These are phyloP conservation scores for Mionectes macconnelli DNA, from an alignment of 2,113 vertebrate genomes.

Conservation along the genomic window DNA sequence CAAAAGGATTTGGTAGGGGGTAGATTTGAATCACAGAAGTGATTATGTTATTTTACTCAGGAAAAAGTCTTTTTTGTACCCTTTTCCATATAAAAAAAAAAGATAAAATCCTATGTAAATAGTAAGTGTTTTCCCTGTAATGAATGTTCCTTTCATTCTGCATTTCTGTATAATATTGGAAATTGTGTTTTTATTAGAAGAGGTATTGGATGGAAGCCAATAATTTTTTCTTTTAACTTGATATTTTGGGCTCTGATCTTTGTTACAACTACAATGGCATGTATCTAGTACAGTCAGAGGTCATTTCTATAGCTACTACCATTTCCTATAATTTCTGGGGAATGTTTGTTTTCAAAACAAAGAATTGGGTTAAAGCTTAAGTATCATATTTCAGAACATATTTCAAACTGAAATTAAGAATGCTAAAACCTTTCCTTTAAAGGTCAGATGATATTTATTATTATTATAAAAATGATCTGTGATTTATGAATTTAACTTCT, in stretches of 20 bases:
- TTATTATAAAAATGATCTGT: conserved; percentile 90
- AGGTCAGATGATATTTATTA: conserved; percentile 97
- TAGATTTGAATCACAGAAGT: conserved; percentile 62
- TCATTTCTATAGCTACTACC: conserved; percentile 80
- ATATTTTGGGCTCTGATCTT: conserved; percentile 84
- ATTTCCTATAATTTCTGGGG: conserved; percentile 78
- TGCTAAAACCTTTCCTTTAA: conserved; percentile 89
- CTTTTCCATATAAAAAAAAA: conserved; percentile 68
- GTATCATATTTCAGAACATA: conserved; percentile 91
- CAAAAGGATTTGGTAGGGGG: conserved; percentile 48
- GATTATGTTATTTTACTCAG: conserved; percentile 67
- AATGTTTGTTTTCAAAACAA: conserved; percentile 91
- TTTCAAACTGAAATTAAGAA: conserved; percentile 92
- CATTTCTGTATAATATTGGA: conserved; percentile 76
- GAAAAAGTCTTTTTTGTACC: conserved; percentile 67
- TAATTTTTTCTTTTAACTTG: conserved; percentile 91
- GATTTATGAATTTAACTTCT: conserved; percentile 98
- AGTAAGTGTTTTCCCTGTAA: conserved; percentile 75
- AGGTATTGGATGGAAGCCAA: conserved; percentile 89
- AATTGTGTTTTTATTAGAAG: conserved; percentile 89
- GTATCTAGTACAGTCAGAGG: conserved; percentile 84
- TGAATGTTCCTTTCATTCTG: conserved; percentile 77
- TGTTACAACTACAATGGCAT: conserved; percentile 90
- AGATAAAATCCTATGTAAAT: conserved; percentile 79
- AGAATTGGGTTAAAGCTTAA: conserved; percentile 84